These are phyloP conservation scores for Anseranas semipalmata DNA, from an alignment of 2,113 vertebrate genomes.

Conservation along the genomic window DNA sequence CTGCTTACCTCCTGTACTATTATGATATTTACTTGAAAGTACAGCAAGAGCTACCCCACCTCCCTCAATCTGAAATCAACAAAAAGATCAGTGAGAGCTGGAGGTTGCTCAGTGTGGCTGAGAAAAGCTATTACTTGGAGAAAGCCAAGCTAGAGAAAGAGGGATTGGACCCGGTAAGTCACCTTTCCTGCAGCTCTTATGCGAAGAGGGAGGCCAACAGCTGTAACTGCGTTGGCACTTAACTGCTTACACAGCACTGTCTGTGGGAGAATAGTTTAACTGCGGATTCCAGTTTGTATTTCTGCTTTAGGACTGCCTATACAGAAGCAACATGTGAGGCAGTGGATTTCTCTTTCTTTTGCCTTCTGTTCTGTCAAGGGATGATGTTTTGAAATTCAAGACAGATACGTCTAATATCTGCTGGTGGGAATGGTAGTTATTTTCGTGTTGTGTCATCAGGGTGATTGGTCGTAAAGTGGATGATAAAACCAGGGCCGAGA, in stretches of 20 bases:
- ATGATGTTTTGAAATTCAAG: background rate
- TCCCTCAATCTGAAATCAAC: conserved; percentile 98
- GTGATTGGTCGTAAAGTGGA: background rate
- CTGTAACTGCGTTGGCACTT: background rate
- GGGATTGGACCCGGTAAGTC: conserved; percentile 87
- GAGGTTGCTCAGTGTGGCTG: conserved; percentile 93
- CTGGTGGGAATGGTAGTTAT: background rate
- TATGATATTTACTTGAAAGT: conserved; percentile 95
- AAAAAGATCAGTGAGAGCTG: conserved; percentile 98
- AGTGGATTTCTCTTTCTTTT: background rate
- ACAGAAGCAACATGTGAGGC: background rate
- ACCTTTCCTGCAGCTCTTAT: background rate
- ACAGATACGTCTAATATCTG: fast-evolving
- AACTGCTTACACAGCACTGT: background rate
- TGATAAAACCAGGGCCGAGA: background rate
- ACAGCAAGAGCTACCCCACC: conserved; percentile 90
- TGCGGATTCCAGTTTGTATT: background rate
- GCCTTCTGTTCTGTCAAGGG: background rate
- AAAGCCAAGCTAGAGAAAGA: conserved; percentile 93
- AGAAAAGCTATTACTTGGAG: conserved; percentile 95
- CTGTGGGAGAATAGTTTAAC: background rate
- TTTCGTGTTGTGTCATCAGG: background rate
- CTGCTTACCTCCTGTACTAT: conserved; percentile 96
- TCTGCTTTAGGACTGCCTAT: background rate
- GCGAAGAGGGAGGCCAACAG: background rate